phyloP scores from a whole-genome alignment of 2,797 vertebrate genomes.

The Prionace glauca region DNA sequence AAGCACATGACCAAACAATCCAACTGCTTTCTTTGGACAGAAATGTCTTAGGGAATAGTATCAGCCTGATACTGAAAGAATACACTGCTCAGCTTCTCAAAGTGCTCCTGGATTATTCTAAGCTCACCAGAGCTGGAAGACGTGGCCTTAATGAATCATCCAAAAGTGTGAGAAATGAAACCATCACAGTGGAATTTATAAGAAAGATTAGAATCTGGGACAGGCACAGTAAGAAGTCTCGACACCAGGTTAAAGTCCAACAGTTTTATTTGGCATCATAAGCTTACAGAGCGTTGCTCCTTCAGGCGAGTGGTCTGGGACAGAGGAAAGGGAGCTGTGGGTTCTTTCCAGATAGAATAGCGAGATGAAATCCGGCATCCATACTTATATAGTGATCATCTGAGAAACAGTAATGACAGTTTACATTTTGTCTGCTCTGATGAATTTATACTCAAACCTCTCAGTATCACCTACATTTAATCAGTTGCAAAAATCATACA shows the following conservation, averaged over 20 bases:
- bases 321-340: neutral
- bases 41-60: neutral
- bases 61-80: neutral
- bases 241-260: too few relatives aligned
- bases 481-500: too few relatives aligned
- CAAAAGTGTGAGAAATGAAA: neutral
- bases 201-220: neutral
- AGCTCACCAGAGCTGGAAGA: neutral
- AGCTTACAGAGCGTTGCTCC: too few relatives aligned
- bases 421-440: neutral
- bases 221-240: too few relatives aligned
- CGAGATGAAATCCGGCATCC: too few relatives aligned
- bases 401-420: neutral
- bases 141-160: neutral
- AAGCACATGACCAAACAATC: neutral
- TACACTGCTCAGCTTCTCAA: neutral
- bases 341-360: neutral
- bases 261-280: too few relatives aligned
- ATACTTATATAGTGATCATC: neutral
- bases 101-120: neutral
- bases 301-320: neutral
- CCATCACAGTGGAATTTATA: neutral
- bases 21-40: neutral
- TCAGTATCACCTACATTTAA: neutral
- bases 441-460: neutral